Percentiles rank a stretch among this genome's conserved stretches.
Evolutionary conservation across 2,888 invertebrate species (phyloP).

Genomic region (Nasonia oneida): DNA sequence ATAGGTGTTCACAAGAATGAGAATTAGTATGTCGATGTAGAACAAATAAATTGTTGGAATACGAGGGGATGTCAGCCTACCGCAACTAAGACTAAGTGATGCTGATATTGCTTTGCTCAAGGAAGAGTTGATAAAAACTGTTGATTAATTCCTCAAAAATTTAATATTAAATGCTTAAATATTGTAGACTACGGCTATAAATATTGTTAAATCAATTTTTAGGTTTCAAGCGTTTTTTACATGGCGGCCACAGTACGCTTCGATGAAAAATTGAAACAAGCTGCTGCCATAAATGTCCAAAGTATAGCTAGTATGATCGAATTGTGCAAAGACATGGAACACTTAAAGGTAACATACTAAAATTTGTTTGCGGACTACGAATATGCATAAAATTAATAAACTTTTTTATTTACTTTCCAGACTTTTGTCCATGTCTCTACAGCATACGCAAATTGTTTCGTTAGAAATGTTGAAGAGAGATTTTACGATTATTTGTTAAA

Average conservation of each 20-base stretch:
- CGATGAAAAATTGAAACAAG: slow-evolving; percentile 84
- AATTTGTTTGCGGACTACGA: slow-evolving; percentile 8
- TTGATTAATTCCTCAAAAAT: too few relatives aligned
- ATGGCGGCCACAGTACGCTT: slow-evolving; percentile 89
- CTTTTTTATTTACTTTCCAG: slow-evolving; percentile 52
- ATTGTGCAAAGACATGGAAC: slow-evolving; percentile 84
- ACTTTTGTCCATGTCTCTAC: slow-evolving; percentile 78
- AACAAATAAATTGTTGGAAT: slow-evolving; percentile 79
- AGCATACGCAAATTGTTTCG: slow-evolving; percentile 79
- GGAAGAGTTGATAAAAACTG: too few relatives aligned
- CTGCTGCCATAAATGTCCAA: slow-evolving; percentile 85
- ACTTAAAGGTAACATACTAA: slow-evolving; percentile 81
- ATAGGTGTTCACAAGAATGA: too few relatives aligned
- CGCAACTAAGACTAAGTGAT: too few relatives aligned
- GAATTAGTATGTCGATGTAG: slow-evolving; percentile 78
- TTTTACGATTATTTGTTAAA: slow-evolving; percentile 83
- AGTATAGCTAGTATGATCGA: slow-evolving; percentile 84
- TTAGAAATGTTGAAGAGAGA: slow-evolving; percentile 83
- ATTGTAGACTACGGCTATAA: not conserved
- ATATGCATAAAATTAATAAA: not conserved
- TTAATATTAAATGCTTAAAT: too few relatives aligned
- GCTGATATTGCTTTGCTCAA: too few relatives aligned
- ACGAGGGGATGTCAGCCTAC: too few relatives aligned
- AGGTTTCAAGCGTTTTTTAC: slow-evolving; percentile 82
- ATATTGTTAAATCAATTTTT: not conserved